Conservation (phyloP, 2,797 vertebrate genomes). For the Neosalanx taihuensis region DNA sequence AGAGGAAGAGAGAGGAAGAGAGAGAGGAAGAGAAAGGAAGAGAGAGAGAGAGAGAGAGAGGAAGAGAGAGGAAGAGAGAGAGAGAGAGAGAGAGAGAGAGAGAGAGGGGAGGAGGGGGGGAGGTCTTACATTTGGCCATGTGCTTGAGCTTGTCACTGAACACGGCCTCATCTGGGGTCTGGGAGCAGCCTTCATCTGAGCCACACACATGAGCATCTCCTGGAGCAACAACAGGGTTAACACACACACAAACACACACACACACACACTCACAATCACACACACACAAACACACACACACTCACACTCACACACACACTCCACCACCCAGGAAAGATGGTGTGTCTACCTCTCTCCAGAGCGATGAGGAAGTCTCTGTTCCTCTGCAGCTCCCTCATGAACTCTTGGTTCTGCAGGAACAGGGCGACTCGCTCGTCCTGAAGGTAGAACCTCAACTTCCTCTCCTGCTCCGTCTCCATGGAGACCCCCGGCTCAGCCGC, state of each 20-base stretch:
- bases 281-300: constrained; percentile 25
- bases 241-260: neutral
- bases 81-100: neutral
- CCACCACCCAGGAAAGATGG: neutral
- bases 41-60: too few species aligned
- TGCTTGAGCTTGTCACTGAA: constrained; percentile 97
- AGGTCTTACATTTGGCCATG: constrained; percentile 96
- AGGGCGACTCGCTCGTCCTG: constrained; percentile 94
- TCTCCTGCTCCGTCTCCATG: constrained; percentile 83
- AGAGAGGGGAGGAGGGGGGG: too few species aligned
- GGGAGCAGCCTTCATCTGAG: constrained; percentile 79
- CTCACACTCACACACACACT: constrained; percentile 19
- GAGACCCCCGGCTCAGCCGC: constrained; percentile 45
- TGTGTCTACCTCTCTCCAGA: constrained; percentile 86
- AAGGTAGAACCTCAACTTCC: constrained; percentile 91
- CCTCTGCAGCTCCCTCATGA: constrained; percentile 94
- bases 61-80: too few species aligned
- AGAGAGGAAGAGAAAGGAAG: neutral
- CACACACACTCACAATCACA: constrained; percentile 9
- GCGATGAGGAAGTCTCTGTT: constrained; percentile 94
- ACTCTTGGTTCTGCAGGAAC: constrained; percentile 96
- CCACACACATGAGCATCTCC: constrained; percentile 72
- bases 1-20: too few species aligned
- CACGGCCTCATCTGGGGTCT: constrained; percentile 89
- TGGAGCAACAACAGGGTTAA: constrained; percentile 53